Percentiles rank a stretch among this genome's conserved stretches.
These are phyloP conservation scores for Cremastinae sp. DNA, from an alignment of 2,888 invertebrate species.

Conservation along the genomic window DNA sequence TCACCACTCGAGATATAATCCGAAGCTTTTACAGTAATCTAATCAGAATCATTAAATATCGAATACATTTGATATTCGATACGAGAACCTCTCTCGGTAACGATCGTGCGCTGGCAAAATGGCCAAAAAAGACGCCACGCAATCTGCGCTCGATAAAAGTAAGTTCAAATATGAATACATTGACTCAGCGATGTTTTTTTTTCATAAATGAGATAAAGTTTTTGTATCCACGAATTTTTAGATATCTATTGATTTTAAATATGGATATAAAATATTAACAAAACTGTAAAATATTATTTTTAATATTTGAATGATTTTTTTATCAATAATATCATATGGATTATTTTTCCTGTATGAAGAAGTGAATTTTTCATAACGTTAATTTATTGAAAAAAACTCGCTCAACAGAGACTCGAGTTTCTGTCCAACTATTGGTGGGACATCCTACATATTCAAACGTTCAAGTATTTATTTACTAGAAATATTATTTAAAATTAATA, in stretches of 20 bases:
- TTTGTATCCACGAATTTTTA: slow-evolving; percentile 22
- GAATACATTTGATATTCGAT: slow-evolving; percentile 75
- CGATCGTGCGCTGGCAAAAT: slow-evolving; percentile 32
- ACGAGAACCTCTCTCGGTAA: slow-evolving; percentile 53
- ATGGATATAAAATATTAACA: not conserved
- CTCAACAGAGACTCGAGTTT: too few relatives aligned
- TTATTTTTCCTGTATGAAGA: too few relatives aligned
- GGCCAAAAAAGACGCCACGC: slow-evolving; percentile 4
- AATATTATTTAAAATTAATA: too few relatives aligned
- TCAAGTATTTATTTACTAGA: too few relatives aligned
- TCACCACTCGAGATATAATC: slow-evolving; percentile 76
- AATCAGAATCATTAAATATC: slow-evolving; percentile 77
- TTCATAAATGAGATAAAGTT: not conserved
- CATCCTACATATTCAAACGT: too few relatives aligned
- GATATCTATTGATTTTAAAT: not conserved
- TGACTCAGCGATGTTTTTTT: slow-evolving; percentile 26
- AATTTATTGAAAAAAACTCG: too few relatives aligned
- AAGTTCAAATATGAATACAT: slow-evolving; percentile 16
- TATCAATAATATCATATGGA: too few relatives aligned
- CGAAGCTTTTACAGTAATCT: slow-evolving; percentile 77
- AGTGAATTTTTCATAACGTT: too few relatives aligned
- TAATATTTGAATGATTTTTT: too few relatives aligned
- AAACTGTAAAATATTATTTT: not conserved
- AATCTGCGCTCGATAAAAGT: slow-evolving; percentile 40
- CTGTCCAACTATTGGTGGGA: too few relatives aligned